Conservation (phyloP, 2,113 vertebrate genomes). For the Harpagus bidentatus region DNA sequence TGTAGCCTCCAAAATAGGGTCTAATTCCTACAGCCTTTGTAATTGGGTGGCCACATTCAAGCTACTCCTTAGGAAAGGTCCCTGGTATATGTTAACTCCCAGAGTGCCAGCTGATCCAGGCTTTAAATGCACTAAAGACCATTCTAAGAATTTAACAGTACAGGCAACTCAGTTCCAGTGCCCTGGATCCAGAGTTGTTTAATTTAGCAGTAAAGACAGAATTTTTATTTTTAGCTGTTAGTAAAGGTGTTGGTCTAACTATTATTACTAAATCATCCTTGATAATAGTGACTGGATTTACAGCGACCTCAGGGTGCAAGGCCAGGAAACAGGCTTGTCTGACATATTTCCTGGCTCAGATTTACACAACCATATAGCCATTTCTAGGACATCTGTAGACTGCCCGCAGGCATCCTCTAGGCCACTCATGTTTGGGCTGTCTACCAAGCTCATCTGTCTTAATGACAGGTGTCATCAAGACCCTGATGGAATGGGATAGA, state of each 20-base stretch:
- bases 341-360: conserved; percentile 38
- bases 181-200: not conserved
- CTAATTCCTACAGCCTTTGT: not conserved
- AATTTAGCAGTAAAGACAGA: not conserved
- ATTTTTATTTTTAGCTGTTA: not conserved
- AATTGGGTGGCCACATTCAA: not conserved
- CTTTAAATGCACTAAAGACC: not conserved
- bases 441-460: conserved; percentile 24
- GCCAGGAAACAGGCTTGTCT: conserved; percentile 61
- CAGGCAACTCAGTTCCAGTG: not conserved
- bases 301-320: not conserved
- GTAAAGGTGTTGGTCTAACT: not conserved
- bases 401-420: conserved; percentile 19
- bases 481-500: not conserved
- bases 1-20: not conserved
- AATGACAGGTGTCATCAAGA: conserved; percentile 23
- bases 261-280: not conserved
- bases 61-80: not conserved
- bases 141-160: not conserved
- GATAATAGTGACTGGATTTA: not conserved
- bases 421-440: not conserved
- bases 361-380: not conserved
- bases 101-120: not conserved
- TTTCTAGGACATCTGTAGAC: conserved; percentile 9
- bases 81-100: not conserved